These are phyloP conservation scores for Halocynthia aurantium DNA, from an alignment of 23 tunicate species.

Conservation along the genomic window DNA sequence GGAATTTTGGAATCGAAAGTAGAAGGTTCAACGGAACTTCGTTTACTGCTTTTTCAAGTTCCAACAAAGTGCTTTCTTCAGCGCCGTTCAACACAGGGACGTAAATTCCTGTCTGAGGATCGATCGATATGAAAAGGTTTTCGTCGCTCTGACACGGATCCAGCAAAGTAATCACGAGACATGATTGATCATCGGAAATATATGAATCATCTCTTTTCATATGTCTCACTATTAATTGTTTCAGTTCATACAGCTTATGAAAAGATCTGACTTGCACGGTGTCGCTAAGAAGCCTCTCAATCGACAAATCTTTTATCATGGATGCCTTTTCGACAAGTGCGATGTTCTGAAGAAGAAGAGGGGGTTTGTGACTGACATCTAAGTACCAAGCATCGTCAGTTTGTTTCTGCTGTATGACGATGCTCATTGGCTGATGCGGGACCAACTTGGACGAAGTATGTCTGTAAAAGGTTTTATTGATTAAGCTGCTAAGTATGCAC, in stretches of 20 bases:
- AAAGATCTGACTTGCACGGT: conserved; percentile 57
- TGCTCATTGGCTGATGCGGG: neutral
- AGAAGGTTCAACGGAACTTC: conserved; percentile 26
- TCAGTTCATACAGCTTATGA: conserved; percentile 37
- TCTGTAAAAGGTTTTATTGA: neutral
- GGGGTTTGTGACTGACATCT: conserved; percentile 55
- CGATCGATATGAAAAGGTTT: conserved; percentile 52
- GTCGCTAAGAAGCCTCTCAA: conserved; percentile 64
- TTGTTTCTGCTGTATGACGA: conserved; percentile 14
- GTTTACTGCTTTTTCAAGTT: conserved; percentile 79
- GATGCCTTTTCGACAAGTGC: conserved; percentile 46
- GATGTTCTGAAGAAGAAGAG: conserved; percentile 35
- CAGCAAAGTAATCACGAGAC: conserved; percentile 72
- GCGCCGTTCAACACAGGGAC: conserved; percentile 43
- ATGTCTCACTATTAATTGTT: conserved; percentile 61
- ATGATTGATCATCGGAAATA: conserved; percentile 28
- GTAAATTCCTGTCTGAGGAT: conserved; percentile 96
- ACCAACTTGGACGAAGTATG: neutral
- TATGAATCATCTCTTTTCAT: conserved; percentile 43
- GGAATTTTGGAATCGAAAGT: conserved; percentile 41
- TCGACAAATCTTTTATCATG: conserved; percentile 58
- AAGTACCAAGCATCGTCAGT: conserved; percentile 10
- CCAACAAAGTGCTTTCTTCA: conserved; percentile 30
- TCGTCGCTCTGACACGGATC: conserved; percentile 22
- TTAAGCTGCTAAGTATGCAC: too few relatives aligned